These are phyloP conservation scores for Calypte anna DNA, from an alignment of 2,113 vertebrate genomes.

Conservation along the genomic window DNA sequence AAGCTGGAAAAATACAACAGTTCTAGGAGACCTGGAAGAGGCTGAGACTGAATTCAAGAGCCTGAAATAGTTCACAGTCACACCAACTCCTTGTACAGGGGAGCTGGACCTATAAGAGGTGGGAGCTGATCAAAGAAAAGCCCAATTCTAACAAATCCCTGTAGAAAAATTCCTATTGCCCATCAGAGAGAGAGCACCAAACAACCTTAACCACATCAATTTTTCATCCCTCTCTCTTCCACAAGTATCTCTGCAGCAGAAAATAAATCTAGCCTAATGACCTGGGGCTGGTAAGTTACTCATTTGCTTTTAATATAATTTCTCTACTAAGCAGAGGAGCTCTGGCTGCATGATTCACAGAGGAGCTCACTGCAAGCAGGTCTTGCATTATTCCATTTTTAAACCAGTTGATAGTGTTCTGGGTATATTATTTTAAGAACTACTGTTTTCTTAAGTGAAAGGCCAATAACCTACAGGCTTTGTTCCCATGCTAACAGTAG, in stretches of 20 bases:
- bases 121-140: background rate
- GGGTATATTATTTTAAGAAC: background rate
- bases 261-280: background rate
- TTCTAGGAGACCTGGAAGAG: background rate
- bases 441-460: conserved; percentile 40
- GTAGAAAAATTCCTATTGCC: background rate
- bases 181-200: background rate
- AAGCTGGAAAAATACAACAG: background rate
- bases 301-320: background rate
- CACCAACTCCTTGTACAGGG: background rate
- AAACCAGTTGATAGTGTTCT: conserved; percentile 5
- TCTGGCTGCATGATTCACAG: background rate
- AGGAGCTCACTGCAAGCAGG: background rate
- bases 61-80: background rate
- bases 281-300: background rate
- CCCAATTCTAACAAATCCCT: background rate
- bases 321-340: background rate
- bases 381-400: conserved; percentile 15
- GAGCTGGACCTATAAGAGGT: background rate
- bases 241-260: background rate
- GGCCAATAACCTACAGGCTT: conserved; percentile 34
- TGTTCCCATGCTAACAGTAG: background rate
- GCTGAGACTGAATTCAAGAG: background rate
- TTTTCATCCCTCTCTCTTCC: background rate
- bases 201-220: background rate